A percentile compares a stretch with the other conserved stretches of the same genome.
Conservation (phyloP, 2,797 vertebrate species). For the Coregonus suidteri region DNA sequence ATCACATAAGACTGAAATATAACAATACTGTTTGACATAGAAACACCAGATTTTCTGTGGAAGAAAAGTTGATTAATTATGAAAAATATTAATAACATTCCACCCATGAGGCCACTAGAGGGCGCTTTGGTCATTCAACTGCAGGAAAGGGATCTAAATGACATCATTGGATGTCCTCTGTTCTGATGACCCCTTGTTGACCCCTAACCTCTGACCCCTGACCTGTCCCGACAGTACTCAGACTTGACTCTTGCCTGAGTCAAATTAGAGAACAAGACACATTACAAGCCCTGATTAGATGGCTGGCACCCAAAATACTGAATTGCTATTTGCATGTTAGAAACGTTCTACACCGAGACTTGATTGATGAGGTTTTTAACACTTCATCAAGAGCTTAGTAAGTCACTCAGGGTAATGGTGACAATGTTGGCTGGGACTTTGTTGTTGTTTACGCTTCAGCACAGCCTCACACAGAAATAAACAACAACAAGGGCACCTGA, state of each 20-base stretch:
- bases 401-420: conserved; percentile 41
- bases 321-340: conserved; percentile 20
- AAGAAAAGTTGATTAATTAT: no score
- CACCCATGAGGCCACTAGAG: no score
- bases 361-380: conserved; percentile 24
- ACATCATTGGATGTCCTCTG: conserved; percentile 27
- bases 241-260: conserved; percentile 26
- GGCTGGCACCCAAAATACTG: conserved; percentile 15
- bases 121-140: no score
- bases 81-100: no score
- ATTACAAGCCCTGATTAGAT: conserved; percentile 22
- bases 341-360: conserved; percentile 13
- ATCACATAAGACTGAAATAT: no score
- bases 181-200: conserved; percentile 7
- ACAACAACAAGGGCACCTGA: neutral
- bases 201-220: conserved; percentile 17
- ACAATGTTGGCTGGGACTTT: conserved; percentile 16
- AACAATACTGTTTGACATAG: no score
- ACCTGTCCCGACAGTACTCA: neutral
- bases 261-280: conserved; percentile 9
- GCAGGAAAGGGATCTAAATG: neutral
- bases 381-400: neutral
- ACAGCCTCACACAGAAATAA: neutral
- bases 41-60: no score
- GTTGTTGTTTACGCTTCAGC: conserved; percentile 21